Evolutionary conservation across 2,797 vertebrate species (phyloP).

Genomic region (Margarornis squamiger): DNA sequence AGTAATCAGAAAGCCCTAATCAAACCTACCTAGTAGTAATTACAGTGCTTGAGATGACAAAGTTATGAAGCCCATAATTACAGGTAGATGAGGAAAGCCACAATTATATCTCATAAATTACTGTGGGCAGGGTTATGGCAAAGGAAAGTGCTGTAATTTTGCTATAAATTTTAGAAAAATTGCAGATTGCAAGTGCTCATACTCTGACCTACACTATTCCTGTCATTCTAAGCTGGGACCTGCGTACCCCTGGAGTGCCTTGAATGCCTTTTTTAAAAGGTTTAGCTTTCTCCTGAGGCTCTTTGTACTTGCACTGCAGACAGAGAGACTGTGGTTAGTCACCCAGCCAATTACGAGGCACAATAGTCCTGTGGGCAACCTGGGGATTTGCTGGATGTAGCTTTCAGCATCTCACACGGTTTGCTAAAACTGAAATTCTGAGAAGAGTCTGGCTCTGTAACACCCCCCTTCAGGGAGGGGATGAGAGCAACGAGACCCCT

Average conservation of each 20-base stretch:
- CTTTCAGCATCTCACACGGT: not conserved
- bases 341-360: not conserved
- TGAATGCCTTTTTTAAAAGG: not conserved
- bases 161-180: not conserved
- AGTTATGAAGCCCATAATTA: slow-evolving; percentile 27
- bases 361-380: not conserved
- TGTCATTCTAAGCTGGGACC: not conserved
- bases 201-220: not conserved
- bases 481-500: not conserved
- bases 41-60: slow-evolving; percentile 4
- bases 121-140: not conserved
- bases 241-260: not conserved
- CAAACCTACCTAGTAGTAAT: not conserved
- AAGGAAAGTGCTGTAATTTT: not conserved
- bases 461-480: not conserved
- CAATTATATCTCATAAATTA: not conserved
- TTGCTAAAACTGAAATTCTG: not conserved
- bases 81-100: slow-evolving; percentile 3
- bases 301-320: not conserved
- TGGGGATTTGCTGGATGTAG: not conserved
- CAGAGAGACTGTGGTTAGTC: not conserved
- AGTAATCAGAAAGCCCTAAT: slow-evolving; percentile 26
- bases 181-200: not conserved
- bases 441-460: not conserved
- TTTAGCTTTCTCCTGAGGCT: not conserved